These are phyloP conservation scores for Limnephilus rhombicus DNA, from an alignment of 2,888 invertebrate species.

Conservation along the genomic window DNA sequence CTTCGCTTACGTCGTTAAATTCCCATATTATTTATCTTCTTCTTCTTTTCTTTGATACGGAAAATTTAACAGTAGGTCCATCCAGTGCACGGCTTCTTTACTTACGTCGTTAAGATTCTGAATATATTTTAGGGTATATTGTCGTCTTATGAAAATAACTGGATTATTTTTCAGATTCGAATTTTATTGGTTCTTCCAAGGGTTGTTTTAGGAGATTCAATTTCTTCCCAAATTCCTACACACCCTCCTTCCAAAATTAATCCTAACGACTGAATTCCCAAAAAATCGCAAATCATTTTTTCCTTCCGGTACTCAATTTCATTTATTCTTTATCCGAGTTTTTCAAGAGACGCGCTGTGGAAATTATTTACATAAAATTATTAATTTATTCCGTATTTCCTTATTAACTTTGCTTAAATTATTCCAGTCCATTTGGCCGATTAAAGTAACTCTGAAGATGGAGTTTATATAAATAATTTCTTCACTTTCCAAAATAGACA, in stretches of 20 bases:
- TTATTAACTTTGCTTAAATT: not conserved
- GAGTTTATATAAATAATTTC: not conserved
- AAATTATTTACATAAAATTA: not conserved
- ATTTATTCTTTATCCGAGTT: not conserved
- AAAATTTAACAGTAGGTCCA: no score
- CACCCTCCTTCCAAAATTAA: not conserved
- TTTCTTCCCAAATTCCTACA: not conserved
- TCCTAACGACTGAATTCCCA: not conserved
- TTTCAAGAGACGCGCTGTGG: not conserved
- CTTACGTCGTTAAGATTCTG: no score
- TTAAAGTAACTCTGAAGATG: not conserved
- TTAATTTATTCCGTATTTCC: not conserved
- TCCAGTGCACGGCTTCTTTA: no score
- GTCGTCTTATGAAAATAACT: not conserved
- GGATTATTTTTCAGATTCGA: not conserved
- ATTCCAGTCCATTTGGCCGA: not conserved
- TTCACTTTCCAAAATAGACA: no score
- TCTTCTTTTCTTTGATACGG: no score
- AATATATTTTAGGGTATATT: no score
- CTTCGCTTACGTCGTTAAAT: no score
- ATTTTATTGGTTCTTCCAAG: not conserved
- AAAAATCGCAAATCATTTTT: not conserved
- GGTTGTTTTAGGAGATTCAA: not conserved
- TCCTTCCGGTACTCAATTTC: not conserved
- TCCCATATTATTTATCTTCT: no score